Base-by-base conservation (phyloP, 2,797 vertebrate genomes). In the Coranthus polyacanthus region DNA sequence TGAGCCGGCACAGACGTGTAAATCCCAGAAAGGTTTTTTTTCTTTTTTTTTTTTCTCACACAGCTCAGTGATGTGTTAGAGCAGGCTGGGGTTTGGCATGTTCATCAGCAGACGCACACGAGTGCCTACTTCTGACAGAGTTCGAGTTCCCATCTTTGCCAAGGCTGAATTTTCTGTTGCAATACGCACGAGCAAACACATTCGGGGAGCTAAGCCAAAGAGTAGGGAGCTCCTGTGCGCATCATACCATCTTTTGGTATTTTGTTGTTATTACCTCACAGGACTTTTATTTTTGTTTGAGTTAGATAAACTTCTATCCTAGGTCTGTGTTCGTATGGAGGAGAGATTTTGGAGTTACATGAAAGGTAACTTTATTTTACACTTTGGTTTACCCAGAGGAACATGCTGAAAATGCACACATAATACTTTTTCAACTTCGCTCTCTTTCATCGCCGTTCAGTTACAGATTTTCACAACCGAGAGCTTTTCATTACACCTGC, bases 1-100 rank as follows among this genome's bases (percentile, higher is more conserved):
- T 16, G 57, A 37, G 72, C 60, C 56, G 41, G 52, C 10, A 17
- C 57, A 50, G 68, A 59, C 15, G 32, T 66, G 72, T 17, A 55
- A n/a, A 72, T 72, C 62, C 41, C 20, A 16, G 18, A 15, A 9
- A n/a, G n/a, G n/a, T n/a, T 9, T 32, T 32, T 32, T 32, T 32
- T 32, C 8, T 26, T 24, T 24, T 54, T 52, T 43, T 10, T 52
- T 67, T 10, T 47, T 39, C 42, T 60, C 56, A 36, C 61, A 7
- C 49, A 42, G 67, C 45, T 77, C 52, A 26, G 45, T 17, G 12
- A 36, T 32, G 52, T 57, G n/a, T n/a, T n/a, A n/a, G n/a, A n/a
- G n/a, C n/a, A n/a, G n/a, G 44, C 32, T 41, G 55, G 38, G 56
- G 26, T 32, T 52, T 36, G 58, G 64, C 58, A 24, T 56, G 51